Conservation (phyloP, 92 coral and sea anemone species). For the Siderastrea siderea region DNA sequence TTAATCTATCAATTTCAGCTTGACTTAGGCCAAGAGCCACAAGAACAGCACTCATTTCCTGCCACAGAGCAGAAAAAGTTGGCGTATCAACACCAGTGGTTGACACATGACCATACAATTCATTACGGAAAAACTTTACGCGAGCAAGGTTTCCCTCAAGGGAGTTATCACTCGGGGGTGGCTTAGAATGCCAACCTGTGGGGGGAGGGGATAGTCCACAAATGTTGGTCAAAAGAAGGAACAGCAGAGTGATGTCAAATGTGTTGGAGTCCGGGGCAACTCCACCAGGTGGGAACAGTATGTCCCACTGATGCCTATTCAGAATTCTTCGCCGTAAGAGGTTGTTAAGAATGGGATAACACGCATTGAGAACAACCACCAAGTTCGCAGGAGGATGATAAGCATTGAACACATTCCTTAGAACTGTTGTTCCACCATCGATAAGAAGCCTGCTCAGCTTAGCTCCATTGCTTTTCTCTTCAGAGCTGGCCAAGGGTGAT, state of each 20-base stretch:
- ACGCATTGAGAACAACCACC: too few relatives aligned
- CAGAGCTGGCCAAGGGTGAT: too few relatives aligned
- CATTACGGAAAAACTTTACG: constrained; percentile 10
- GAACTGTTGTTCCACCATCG: too few relatives aligned
- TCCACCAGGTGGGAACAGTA: too few relatives aligned
- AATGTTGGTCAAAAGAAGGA: constrained; percentile 73
- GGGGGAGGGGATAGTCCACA: constrained; percentile 70
- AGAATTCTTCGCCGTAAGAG: too few relatives aligned
- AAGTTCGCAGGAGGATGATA: too few relatives aligned
- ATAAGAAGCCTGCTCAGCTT: too few relatives aligned
- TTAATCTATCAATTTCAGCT: constrained; percentile 49
- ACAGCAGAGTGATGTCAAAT: constrained; percentile 70
- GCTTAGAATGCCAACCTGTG: neutral
- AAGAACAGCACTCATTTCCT: constrained; percentile 44
- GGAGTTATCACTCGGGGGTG: neutral
- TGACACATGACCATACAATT: neutral
- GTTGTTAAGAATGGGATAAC: too few relatives aligned
- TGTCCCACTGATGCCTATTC: too few relatives aligned
- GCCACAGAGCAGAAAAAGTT: constrained; percentile 59
- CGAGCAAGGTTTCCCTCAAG: neutral
- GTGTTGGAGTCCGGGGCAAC: constrained; percentile 65
- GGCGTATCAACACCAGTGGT: constrained; percentile 18
- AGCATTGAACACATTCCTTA: too few relatives aligned
- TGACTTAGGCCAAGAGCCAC: constrained; percentile 8
- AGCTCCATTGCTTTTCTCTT: too few relatives aligned